Evolutionary conservation across 1,140 invertebrate genomes (phyloP).

Genomic region (Megalopta genalis): DNA sequence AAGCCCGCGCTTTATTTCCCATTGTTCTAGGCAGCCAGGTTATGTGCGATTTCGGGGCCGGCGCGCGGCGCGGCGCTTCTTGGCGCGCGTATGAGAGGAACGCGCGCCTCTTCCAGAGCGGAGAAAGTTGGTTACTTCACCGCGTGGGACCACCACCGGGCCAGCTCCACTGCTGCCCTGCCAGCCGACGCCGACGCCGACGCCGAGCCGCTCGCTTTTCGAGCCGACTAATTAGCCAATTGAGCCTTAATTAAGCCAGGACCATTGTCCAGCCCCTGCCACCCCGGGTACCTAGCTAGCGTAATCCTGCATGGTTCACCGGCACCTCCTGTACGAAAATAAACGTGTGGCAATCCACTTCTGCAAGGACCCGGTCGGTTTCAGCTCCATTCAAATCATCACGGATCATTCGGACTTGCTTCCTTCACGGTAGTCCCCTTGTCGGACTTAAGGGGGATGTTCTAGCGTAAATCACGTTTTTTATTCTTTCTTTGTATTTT

Average conservation of each 20-base stretch:
- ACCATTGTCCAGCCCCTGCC: conserved; percentile 36
- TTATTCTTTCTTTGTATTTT: too few relatives aligned
- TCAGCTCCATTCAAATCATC: too few relatives aligned
- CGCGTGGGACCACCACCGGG: conserved; percentile 69
- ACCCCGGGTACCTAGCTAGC: background rate
- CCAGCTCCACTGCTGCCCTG: background rate
- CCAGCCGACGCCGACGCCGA: too few relatives aligned
- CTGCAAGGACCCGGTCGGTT: too few relatives aligned
- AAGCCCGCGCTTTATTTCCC: conserved; percentile 73
- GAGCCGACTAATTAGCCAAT: conserved; percentile 74
- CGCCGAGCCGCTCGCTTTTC: conserved; percentile 47
- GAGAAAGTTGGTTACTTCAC: conserved; percentile 78
- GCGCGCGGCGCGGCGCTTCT: too few relatives aligned
- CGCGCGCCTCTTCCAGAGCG: conserved; percentile 16
- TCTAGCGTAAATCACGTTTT: too few relatives aligned
- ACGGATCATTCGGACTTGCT: too few relatives aligned
- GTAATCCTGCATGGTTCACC: background rate
- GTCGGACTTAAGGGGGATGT: too few relatives aligned
- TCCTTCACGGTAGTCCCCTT: too few relatives aligned
- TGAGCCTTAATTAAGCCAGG: conserved; percentile 71
- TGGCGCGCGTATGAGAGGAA: conserved; percentile 27
- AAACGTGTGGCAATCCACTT: background rate
- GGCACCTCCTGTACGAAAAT: too few relatives aligned
- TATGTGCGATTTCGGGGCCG: conserved; percentile 64
- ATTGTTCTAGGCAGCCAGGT: conserved; percentile 64